Evolutionary conservation across 2,113 vertebrate genomes (phyloP).

Genomic region (Oryzias celebensis): DNA sequence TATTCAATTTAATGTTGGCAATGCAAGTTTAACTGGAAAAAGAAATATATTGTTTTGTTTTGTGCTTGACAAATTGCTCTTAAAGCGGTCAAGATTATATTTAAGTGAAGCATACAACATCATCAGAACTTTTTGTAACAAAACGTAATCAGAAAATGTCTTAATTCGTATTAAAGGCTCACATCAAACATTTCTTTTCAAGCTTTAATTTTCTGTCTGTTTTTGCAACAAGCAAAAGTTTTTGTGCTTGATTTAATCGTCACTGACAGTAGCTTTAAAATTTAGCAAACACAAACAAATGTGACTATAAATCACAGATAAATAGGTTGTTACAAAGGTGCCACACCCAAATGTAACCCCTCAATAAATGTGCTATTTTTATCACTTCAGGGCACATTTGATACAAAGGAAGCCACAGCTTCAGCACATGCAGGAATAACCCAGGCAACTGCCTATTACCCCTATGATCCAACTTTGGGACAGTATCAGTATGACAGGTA

Average conservation of each 20-base stretch:
- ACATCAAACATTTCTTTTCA: background rate
- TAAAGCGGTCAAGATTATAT: too few species aligned
- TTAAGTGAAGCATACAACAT: too few species aligned
- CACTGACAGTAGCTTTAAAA: background rate
- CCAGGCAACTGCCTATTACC: slow-evolving; percentile 91
- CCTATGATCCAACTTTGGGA: slow-evolving; percentile 91
- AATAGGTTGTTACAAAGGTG: background rate
- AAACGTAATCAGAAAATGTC: too few species aligned
- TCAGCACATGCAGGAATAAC: slow-evolving; percentile 91
- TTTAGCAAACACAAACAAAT: background rate
- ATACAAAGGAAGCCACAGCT: slow-evolving; percentile 88
- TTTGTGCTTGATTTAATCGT: background rate
- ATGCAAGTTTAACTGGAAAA: too few species aligned
- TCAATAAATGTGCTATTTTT: background rate
- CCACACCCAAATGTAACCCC: too few species aligned
- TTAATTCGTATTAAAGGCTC: too few species aligned
- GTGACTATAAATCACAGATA: background rate
- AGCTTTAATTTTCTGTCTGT: background rate
- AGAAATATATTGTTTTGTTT: too few species aligned
- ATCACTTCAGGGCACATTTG: slow-evolving; percentile 88
- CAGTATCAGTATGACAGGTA: slow-evolving; percentile 99
- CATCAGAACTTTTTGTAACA: too few species aligned
- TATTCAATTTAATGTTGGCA: too few species aligned
- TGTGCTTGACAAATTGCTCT: too few species aligned
- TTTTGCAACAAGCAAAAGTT: background rate